Conservation (phyloP, 2,888 invertebrate species). For the Rhogogaster chlorosoma region DNA sequence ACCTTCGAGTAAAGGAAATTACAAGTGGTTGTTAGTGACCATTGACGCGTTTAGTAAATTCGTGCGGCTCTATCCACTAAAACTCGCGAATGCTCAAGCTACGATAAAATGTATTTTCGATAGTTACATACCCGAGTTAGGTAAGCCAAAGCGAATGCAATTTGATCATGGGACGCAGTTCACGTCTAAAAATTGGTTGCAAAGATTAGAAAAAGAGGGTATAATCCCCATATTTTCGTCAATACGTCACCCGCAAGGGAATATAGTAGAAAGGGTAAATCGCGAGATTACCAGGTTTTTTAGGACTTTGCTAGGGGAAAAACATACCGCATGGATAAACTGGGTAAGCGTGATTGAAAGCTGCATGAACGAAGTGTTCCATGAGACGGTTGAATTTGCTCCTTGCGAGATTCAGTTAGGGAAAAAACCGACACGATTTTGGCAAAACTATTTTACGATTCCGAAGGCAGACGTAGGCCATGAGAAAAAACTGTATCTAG, state of each 20-base stretch:
- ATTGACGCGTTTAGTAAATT: too few relatives aligned
- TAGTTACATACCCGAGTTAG: neutral
- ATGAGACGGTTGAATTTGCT: too few relatives aligned
- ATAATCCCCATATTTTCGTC: slow-evolving; percentile 15
- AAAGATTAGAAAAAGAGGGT: neutral
- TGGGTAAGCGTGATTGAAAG: too few relatives aligned
- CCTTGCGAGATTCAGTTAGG: slow-evolving; percentile 12
- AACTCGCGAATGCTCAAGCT: neutral
- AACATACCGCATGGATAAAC: too few relatives aligned
- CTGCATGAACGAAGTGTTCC: too few relatives aligned
- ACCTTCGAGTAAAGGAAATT: too few relatives aligned
- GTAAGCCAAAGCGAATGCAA: neutral
- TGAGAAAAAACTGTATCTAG: neutral
- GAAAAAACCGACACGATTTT: slow-evolving; percentile 6
- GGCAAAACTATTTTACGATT: neutral
- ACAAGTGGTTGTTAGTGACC: too few relatives aligned
- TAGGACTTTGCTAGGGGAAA: too few relatives aligned
- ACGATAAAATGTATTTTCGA: neutral
- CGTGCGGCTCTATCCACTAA: too few relatives aligned
- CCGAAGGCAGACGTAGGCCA: too few relatives aligned
- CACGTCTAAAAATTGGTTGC: neutral
- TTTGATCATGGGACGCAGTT: slow-evolving; percentile 14
- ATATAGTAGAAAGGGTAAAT: slow-evolving; percentile 12
- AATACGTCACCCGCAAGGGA: slow-evolving; percentile 2
- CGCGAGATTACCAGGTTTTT: too few relatives aligned